These are phyloP conservation scores for Yponomeuta sedellus DNA, from an alignment of 2,888 invertebrate genomes.

Conservation along the genomic window DNA sequence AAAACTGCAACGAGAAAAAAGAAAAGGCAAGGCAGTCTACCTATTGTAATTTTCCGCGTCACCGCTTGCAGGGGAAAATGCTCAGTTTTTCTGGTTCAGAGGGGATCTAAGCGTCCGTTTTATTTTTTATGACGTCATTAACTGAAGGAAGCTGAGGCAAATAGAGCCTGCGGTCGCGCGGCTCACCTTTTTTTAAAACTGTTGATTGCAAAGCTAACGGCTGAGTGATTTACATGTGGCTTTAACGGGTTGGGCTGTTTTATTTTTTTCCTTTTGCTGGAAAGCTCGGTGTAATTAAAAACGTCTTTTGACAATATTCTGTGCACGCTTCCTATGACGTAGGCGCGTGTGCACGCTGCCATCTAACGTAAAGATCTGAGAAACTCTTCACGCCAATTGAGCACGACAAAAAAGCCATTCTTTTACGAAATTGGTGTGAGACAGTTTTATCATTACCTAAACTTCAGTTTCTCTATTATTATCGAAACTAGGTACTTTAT, in stretches of 20 bases:
- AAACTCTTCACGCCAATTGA: background rate
- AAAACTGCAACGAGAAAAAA: background rate
- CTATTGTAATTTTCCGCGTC: constrained; percentile 60
- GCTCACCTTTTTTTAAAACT: constrained; percentile 42
- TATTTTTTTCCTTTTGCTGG: constrained; percentile 20
- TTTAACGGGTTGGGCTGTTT: constrained; percentile 20
- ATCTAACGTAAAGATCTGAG: background rate
- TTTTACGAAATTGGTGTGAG: background rate
- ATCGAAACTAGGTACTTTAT: too few species aligned
- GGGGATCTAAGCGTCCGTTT: constrained; percentile 45
- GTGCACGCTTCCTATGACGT: background rate
- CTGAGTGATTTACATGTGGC: constrained; percentile 29
- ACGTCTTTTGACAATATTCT: background rate
- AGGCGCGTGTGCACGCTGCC: background rate
- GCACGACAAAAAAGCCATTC: background rate
- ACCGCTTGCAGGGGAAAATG: constrained; percentile 46
- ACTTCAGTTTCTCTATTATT: too few species aligned
- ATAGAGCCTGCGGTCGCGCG: constrained; percentile 54
- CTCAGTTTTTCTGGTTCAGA: constrained; percentile 45
- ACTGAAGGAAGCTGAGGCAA: constrained; percentile 59
- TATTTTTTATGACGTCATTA: constrained; percentile 69
- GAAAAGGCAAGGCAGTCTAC: constrained; percentile 3
- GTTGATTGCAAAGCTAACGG: constrained; percentile 44
- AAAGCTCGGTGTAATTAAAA: background rate
- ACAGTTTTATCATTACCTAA: background rate